Evolutionary conservation across 2,888 invertebrate species (phyloP).

Genomic region (Maniola hyperantus): DNA sequence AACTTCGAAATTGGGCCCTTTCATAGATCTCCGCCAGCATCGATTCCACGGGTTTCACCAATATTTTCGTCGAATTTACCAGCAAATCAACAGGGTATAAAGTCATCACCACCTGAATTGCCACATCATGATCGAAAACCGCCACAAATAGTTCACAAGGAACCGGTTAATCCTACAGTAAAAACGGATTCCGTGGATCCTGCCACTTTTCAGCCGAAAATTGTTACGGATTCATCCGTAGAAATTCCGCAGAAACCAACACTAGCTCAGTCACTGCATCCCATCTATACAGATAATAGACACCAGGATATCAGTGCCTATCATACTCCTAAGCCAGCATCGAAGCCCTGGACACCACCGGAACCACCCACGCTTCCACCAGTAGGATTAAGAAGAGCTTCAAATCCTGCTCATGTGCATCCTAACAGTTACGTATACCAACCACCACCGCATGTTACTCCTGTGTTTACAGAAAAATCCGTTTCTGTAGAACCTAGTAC

Average conservation of each 20-base stretch:
- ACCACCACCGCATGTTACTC: not conserved
- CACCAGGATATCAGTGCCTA: not conserved
- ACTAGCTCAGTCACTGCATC: not conserved
- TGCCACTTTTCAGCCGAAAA: not conserved
- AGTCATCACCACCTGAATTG: not conserved
- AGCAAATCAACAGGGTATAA: not conserved
- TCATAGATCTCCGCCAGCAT: conserved; percentile 4
- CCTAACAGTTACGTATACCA: not conserved
- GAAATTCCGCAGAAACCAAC: not conserved
- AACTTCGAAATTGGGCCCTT: conserved; percentile 1
- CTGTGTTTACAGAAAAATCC: not conserved
- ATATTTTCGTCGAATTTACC: not conserved
- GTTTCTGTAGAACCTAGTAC: too few species aligned
- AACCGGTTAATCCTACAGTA: not conserved
- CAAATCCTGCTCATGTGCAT: not conserved
- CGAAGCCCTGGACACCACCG: not conserved
- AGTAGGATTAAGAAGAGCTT: not conserved
- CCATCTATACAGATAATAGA: not conserved
- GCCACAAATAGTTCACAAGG: not conserved
- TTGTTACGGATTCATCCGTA: not conserved
- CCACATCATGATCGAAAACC: not conserved
- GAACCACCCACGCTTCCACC: not conserved
- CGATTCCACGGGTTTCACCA: not conserved
- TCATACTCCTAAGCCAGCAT: not conserved
- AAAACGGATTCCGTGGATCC: not conserved